These are phyloP conservation scores for Chloropsis cyanopogon DNA, from an alignment of 2,113 vertebrate genomes.

Conservation along the genomic window DNA sequence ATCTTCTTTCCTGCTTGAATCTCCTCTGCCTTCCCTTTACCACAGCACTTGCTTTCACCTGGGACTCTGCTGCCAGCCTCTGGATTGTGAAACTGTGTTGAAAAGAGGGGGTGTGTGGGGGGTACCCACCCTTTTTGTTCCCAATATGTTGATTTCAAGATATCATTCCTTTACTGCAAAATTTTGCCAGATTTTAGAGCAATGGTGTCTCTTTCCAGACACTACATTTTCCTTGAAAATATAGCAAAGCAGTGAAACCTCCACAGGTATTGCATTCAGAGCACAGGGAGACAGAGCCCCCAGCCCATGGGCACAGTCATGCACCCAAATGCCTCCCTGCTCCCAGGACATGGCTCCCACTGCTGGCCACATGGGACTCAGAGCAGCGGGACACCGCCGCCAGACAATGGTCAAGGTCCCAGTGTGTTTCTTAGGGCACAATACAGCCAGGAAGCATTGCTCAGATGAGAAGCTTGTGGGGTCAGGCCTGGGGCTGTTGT, in stretches of 20 bases:
- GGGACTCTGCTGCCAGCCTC: not conserved
- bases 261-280: not conserved
- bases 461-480: not conserved
- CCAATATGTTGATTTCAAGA: not conserved
- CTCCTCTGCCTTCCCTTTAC: not conserved
- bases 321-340: not conserved
- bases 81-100: not conserved
- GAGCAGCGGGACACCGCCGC: rapidly evolving
- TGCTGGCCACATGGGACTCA: rapidly evolving
- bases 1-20: not conserved
- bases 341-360: not conserved
- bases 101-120: not conserved
- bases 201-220: not conserved
- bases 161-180: not conserved
- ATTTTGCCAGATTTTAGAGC: not conserved
- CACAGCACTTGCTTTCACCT: not conserved
- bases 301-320: rapidly evolving
- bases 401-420: not conserved
- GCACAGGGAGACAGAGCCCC: not conserved
- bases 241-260: not conserved
- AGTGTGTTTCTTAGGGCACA: rapidly evolving
- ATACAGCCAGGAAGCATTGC: rapidly evolving
- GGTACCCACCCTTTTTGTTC: not conserved
- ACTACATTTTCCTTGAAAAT: not conserved
- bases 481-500: not conserved